Evolutionary conservation across 2,113 vertebrate genomes (phyloP).

Genomic region (Pelecanoides urinatrix): DNA sequence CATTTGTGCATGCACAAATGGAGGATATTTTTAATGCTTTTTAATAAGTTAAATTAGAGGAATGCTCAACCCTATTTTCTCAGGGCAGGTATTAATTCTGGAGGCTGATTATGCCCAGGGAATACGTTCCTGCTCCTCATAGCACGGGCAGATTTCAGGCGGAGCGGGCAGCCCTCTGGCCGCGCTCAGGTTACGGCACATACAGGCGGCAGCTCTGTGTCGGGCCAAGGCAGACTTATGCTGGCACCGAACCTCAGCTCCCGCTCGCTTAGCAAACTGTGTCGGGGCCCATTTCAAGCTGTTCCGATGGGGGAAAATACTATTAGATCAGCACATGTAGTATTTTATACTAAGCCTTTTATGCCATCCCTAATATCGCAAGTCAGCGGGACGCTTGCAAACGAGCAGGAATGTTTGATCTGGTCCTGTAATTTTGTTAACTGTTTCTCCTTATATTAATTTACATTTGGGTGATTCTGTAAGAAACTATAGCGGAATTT

Average conservation of each 20-base stretch:
- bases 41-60: not conserved
- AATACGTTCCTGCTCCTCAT: not conserved
- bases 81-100: not conserved
- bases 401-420: not conserved
- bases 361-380: not conserved
- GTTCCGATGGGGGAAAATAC: not conserved
- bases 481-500: conserved; percentile 48
- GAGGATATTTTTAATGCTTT: not conserved
- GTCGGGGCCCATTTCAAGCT: not conserved
- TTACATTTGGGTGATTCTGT: conserved; percentile 49
- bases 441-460: conserved; percentile 47
- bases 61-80: not conserved
- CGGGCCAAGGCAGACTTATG: not conserved
- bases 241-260: not conserved
- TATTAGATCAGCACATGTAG: not conserved
- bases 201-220: not conserved
- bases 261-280: fast-evolving
- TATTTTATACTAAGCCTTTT: not conserved
- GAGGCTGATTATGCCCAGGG: not conserved
- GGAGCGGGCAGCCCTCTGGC: not conserved
- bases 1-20: not conserved
- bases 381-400: not conserved
- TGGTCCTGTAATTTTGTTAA: conserved; percentile 46
- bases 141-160: fast-evolving
- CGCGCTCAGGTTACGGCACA: fast-evolving